Evolutionary conservation across 2,113 vertebrate species (phyloP).

Genomic region (Callaeas wilsoni): DNA sequence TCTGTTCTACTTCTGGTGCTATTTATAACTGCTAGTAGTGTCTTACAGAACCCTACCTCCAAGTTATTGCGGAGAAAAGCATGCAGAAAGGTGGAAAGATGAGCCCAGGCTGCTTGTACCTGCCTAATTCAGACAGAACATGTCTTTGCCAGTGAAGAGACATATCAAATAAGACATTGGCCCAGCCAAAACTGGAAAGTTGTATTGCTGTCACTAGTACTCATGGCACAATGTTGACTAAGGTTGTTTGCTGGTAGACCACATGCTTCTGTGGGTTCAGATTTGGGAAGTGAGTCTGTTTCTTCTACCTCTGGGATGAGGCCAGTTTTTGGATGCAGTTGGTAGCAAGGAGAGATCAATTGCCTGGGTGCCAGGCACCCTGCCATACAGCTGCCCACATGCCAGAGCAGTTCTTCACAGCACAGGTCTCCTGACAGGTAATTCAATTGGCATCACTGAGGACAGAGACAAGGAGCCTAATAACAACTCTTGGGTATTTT

Average conservation of each 20-base stretch:
- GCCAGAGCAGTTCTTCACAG: not conserved
- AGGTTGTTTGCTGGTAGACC: not conserved
- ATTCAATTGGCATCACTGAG: not conserved
- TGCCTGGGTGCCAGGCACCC: not conserved
- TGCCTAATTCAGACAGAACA: not conserved
- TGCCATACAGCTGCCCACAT: not conserved
- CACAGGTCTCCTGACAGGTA: not conserved
- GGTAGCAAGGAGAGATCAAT: not conserved
- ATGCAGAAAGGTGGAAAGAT: not conserved
- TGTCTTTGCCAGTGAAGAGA: not conserved
- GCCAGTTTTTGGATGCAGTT: not conserved
- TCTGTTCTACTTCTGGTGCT: not conserved
- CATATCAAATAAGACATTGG: not conserved
- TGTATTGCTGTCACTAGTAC: not conserved
- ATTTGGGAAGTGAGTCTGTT: not conserved
- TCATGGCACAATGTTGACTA: too few relatives aligned
- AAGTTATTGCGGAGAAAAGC: not conserved
- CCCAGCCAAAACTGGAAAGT: not conserved
- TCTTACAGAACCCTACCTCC: not conserved
- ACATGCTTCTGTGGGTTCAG: rapidly evolving
- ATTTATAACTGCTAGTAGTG: not conserved
- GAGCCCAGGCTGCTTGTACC: not conserved
- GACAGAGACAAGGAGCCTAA: not conserved
- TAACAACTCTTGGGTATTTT: not conserved
- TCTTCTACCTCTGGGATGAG: not conserved